These are phyloP conservation scores for Ceratosolen fusciceps DNA, from an alignment of 1,140 invertebrate genomes.

Conservation along the genomic window DNA sequence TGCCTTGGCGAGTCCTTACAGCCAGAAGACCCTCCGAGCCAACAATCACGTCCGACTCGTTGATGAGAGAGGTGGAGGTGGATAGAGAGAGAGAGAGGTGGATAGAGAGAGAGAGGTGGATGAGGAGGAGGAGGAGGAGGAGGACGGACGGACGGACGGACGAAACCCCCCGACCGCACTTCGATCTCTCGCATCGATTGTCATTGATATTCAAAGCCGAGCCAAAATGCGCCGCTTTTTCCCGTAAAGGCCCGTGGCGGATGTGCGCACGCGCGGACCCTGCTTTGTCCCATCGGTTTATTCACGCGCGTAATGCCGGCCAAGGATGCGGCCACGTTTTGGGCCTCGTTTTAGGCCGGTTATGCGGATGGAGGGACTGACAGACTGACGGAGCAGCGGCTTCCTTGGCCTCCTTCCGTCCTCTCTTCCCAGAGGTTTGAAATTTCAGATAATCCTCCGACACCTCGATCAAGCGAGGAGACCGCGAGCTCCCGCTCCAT, in stretches of 20 bases:
- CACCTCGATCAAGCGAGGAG: slow-evolving; percentile 35
- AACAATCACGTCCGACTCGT: no score
- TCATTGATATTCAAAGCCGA: slow-evolving; percentile 4
- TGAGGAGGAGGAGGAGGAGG: background rate
- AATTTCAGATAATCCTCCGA: slow-evolving; percentile 45
- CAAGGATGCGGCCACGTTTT: slow-evolving; percentile 14
- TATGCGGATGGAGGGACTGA: slow-evolving; percentile 24
- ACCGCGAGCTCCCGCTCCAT: background rate
- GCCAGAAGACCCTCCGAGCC: background rate
- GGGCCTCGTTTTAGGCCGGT: background rate
- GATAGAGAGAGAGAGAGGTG: no score
- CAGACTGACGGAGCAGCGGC: slow-evolving; percentile 26
- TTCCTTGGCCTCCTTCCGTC: background rate
- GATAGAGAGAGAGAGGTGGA: no score
- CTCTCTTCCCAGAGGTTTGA: slow-evolving; percentile 27
- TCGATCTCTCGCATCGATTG: slow-evolving; percentile 8
- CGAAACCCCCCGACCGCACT: no score
- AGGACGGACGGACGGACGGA: no score
- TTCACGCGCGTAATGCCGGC: slow-evolving; percentile 8
- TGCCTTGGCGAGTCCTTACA: background rate
- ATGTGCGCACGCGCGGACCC: background rate
- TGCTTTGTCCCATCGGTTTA: background rate
- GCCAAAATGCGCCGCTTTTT: background rate
- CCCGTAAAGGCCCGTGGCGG: background rate
- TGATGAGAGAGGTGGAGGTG: background rate